phyloP scores from a whole-genome alignment of 2,797 vertebrate genomes.

The Melanotaenia maccullochi region DNA sequence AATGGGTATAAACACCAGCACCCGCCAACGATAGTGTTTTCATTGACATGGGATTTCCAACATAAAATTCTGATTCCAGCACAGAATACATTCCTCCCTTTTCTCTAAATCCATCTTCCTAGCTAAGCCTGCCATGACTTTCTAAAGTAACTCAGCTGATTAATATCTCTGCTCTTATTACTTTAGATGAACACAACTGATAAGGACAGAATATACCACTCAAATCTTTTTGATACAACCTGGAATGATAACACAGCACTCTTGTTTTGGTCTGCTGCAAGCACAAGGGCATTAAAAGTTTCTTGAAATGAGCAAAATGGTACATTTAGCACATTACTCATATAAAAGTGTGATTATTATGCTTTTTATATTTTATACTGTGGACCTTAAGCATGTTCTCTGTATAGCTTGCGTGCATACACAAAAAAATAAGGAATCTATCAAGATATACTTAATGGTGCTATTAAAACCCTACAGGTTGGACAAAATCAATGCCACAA shows the following conservation, averaged over 20 bases:
- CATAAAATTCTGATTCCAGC: slow-evolving; percentile 68
- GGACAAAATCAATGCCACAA: slow-evolving; percentile 34
- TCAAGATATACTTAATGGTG: slow-evolving; percentile 19
- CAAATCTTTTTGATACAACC: slow-evolving; percentile 33
- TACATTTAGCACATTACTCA: background rate
- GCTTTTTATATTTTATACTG: background rate
- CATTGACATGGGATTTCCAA: slow-evolving; percentile 80
- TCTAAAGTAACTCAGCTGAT: slow-evolving; percentile 66
- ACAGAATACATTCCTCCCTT: slow-evolving; percentile 39
- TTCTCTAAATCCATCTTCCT: slow-evolving; percentile 53
- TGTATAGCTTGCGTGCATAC: background rate
- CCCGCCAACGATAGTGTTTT: slow-evolving; percentile 75
- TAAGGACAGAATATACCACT: slow-evolving; percentile 50
- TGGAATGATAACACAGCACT: slow-evolving; percentile 21
- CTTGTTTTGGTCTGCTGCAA: slow-evolving; percentile 13
- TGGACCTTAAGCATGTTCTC: background rate
- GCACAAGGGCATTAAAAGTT: slow-evolving; percentile 34
- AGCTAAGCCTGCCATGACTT: slow-evolving; percentile 44
- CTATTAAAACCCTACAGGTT: slow-evolving; percentile 28
- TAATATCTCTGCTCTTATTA: slow-evolving; percentile 64
- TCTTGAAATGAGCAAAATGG: background rate
- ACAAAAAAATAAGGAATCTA: background rate
- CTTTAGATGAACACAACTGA: slow-evolving; percentile 56
- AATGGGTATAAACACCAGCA: slow-evolving; percentile 74
- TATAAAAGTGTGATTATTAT: background rate